phyloP scores from a whole-genome alignment of 2,888 invertebrate genomes.

The Icerya purchasi region DNA sequence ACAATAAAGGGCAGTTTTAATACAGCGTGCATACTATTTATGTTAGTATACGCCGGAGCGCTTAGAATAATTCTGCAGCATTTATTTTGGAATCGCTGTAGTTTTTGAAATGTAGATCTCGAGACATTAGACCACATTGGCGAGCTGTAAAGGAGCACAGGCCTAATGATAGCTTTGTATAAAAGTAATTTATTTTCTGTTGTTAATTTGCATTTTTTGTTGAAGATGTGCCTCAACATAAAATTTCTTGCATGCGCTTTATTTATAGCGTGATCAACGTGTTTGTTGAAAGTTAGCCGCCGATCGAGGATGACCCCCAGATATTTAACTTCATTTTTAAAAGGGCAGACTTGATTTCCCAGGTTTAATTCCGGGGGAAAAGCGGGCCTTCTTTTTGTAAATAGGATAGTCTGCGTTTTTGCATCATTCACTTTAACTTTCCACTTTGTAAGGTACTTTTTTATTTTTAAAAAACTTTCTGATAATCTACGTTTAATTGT shows the following conservation, averaged over 20 bases:
- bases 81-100: background rate
- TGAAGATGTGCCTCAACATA: background rate
- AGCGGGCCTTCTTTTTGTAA: background rate
- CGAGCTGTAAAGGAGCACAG: background rate
- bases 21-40: too few relatives aligned
- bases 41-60: too few relatives aligned
- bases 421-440: background rate
- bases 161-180: background rate
- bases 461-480: too few relatives aligned
- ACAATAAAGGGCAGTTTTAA: too few relatives aligned
- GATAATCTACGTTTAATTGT: too few relatives aligned
- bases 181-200: background rate
- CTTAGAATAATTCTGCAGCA: background rate
- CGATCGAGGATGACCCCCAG: background rate
- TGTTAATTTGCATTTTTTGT: background rate
- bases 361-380: background rate
- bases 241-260: background rate
- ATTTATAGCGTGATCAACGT: background rate
- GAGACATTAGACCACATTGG: background rate
- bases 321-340: background rate
- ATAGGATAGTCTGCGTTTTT: background rate
- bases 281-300: background rate
- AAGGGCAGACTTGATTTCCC: background rate
- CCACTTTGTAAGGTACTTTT: background rate
- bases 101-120: background rate